Conservation (phyloP, 2,888 invertebrate genomes). For the Aphidoletes aphidimyza region DNA sequence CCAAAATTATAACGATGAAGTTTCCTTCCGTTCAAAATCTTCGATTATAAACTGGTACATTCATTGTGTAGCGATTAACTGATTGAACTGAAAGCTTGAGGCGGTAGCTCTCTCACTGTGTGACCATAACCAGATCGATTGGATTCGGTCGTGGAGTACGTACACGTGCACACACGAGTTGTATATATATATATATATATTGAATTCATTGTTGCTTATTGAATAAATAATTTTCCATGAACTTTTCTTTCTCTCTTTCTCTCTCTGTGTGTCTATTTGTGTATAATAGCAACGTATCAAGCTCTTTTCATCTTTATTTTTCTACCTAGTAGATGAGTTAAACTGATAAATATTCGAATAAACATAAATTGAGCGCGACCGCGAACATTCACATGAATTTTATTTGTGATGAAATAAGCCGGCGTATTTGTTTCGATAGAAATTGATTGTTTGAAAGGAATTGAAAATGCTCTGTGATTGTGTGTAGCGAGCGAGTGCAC, state of each 20-base stretch:
- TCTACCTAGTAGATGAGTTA: constrained; percentile 33
- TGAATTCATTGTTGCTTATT: constrained; percentile 43
- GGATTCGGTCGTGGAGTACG: constrained; percentile 38
- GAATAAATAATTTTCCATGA: constrained; percentile 46
- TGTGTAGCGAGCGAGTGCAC: no score
- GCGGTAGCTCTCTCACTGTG: constrained; percentile 23
- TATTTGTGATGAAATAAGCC: background rate
- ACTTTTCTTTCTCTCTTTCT: background rate
- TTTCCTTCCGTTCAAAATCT: no score
- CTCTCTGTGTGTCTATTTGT: no score
- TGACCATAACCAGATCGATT: constrained; percentile 28
- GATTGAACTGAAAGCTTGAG: background rate
- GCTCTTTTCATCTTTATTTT: background rate
- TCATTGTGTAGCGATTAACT: no score
- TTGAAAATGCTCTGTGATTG: no score
- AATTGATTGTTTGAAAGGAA: background rate
- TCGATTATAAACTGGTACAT: no score
- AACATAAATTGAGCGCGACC: background rate
- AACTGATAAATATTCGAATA: constrained; percentile 39
- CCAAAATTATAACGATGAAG: no score
- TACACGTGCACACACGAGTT: background rate
- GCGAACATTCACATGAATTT: background rate
- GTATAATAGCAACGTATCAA: no score
- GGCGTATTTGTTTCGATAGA: constrained; percentile 33
- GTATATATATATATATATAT: no score